Conservation (phyloP, 2,113 vertebrate genomes). For the Delphinus delphis region DNA sequence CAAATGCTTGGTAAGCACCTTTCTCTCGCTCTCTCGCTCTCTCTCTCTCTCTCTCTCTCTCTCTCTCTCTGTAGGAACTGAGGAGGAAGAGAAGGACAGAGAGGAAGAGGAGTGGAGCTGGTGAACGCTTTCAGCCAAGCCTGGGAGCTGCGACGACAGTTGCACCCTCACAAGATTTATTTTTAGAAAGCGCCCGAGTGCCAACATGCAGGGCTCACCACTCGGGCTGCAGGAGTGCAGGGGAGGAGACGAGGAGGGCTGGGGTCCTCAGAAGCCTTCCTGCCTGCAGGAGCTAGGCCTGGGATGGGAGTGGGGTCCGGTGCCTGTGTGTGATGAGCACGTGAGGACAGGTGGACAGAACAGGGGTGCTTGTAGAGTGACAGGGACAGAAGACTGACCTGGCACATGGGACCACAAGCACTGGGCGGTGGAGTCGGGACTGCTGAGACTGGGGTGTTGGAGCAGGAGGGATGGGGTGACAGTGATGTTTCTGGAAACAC, state of each 20-base stretch:
- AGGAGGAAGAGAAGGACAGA: background rate
- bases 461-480: background rate
- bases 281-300: background rate
- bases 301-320: fast-evolving
- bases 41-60: too few relatives aligned
- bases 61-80: background rate
- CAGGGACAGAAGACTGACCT: background rate
- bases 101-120: background rate
- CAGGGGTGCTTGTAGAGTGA: background rate
- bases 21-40: background rate
- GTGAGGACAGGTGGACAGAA: background rate
- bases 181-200: background rate
- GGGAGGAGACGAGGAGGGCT: background rate
- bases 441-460: background rate
- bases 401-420: background rate
- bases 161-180: background rate
- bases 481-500: fast-evolving
- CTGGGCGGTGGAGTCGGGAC: background rate
- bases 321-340: background rate
- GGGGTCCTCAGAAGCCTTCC: background rate
- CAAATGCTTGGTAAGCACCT: background rate
- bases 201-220: background rate
- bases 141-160: background rate
- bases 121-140: background rate
- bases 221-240: background rate